Percentiles rank a stretch among this genome's conserved stretches.
Conservation (phyloP, 2,888 invertebrate genomes). For the Aphodius sticticus region DNA sequence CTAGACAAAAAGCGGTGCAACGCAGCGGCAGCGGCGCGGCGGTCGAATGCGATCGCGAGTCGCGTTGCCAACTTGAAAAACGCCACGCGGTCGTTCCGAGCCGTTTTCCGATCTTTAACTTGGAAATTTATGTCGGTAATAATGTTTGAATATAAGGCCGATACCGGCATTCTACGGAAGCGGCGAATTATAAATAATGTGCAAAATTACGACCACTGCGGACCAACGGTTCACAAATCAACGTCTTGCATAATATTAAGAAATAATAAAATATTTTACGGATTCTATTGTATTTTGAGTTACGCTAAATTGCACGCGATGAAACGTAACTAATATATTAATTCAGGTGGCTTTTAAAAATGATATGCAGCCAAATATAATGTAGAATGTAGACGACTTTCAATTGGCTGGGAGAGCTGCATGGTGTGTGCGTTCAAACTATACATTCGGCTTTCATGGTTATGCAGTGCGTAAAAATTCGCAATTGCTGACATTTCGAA, state of each 20-base stretch:
- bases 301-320: neutral
- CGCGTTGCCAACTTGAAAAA: constrained; percentile 4
- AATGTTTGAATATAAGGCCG: neutral
- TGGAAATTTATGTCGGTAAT: constrained; percentile 4
- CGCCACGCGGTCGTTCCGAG: neutral
- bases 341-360: neutral
- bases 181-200: constrained; percentile 4
- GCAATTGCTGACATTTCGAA: no score
- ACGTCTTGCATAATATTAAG: neutral
- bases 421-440: no score
- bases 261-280: neutral
- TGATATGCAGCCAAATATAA: no score
- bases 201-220: neutral
- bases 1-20: constrained; percentile 20
- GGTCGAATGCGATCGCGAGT: neutral
- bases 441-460: no score
- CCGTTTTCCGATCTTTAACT: neutral
- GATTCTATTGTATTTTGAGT: neutral
- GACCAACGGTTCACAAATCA: neutral
- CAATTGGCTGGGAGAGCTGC: no score
- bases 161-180: neutral
- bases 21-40: neutral
- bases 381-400: no score
- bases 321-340: neutral
- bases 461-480: no score